phyloP scores from a whole-genome alignment of 2,113 vertebrate species.

The Gallinago jamesoni region DNA sequence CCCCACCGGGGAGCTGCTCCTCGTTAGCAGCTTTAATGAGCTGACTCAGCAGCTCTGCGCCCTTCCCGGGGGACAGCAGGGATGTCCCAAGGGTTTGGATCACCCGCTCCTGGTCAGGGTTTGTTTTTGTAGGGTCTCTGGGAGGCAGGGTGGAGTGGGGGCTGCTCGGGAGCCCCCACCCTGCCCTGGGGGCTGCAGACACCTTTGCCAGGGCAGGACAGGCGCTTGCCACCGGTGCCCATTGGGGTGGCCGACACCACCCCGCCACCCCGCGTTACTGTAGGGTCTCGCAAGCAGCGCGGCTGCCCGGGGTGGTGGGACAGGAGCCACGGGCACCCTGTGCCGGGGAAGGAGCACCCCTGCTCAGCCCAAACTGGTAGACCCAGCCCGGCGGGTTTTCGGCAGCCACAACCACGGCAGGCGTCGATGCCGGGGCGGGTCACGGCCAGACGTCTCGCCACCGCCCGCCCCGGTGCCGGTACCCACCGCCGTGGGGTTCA shows the following conservation, averaged over 20 bases:
- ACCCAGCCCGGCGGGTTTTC: conserved; percentile 13
- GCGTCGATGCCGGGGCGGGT: background rate
- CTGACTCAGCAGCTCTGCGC: background rate
- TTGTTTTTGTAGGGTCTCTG: background rate
- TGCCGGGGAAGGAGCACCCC: background rate
- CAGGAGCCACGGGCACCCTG: background rate
- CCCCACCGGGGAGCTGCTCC: background rate
- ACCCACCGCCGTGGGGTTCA: rapidly evolving
- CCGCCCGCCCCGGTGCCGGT: rapidly evolving
- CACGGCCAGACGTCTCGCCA: background rate
- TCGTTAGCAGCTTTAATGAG: conserved; percentile 22
- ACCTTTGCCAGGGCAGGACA: background rate
- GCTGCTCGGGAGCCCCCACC: background rate
- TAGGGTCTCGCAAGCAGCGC: background rate
- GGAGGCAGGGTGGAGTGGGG: background rate
- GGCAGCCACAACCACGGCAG: background rate
- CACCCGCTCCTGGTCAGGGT: rapidly evolving
- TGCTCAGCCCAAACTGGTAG: conserved; percentile 35
- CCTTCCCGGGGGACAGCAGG: background rate
- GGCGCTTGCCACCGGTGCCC: rapidly evolving
- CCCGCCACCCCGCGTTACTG: background rate
- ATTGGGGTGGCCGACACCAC: background rate
- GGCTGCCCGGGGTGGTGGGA: background rate
- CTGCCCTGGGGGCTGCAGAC: background rate
- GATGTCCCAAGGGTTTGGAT: background rate